These are phyloP conservation scores for Strigamia crassipes DNA, from an alignment of 2,888 invertebrate species.

Conservation along the genomic window DNA sequence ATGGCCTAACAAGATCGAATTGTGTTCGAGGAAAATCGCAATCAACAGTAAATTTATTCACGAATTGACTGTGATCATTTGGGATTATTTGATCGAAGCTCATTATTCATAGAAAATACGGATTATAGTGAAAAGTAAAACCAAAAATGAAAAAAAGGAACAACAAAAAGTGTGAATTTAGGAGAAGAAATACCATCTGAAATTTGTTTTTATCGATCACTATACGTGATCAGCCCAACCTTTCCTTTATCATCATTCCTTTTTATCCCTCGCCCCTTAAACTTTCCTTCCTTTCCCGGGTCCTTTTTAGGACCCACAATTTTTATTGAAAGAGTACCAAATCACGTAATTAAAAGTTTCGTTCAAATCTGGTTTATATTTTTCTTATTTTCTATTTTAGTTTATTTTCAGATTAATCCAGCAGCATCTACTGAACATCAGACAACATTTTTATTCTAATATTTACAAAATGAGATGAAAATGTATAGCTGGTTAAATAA, in stretches of 20 bases:
- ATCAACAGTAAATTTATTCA: neutral
- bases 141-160: neutral
- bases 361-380: neutral
- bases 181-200: neutral
- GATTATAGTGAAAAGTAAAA: no score
- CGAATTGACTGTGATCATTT: neutral
- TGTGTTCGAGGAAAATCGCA: neutral
- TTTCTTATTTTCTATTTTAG: neutral
- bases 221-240: neutral
- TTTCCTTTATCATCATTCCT: neutral
- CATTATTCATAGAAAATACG: neutral
- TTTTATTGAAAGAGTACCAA: conserved; percentile 12
- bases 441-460: neutral
- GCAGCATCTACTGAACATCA: neutral
- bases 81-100: neutral
- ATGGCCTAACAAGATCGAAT: neutral
- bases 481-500: neutral
- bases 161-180: neutral
- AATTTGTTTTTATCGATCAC: neutral
- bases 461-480: neutral
- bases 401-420: neutral
- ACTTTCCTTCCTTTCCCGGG: neutral
- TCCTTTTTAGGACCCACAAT: conserved; percentile 10
- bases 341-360: neutral
- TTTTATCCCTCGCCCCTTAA: neutral